Evolutionary conservation across 2,888 invertebrate genomes (phyloP).

Genomic region (Drosophila antonietae): DNA sequence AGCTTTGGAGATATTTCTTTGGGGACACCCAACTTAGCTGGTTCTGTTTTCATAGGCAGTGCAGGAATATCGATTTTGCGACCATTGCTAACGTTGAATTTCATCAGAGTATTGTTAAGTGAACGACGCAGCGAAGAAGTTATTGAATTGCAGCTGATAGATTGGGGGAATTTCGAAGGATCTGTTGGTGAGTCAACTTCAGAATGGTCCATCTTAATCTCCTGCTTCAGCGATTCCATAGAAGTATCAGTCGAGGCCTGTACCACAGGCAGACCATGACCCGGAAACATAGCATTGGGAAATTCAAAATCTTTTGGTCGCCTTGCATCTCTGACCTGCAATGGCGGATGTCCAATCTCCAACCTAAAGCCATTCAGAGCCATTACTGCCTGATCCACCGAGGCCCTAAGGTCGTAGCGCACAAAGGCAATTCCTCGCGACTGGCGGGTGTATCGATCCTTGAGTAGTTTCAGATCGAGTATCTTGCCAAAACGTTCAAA

Average conservation of each 20-base stretch:
- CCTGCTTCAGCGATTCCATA: neutral
- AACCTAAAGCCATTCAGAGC: neutral
- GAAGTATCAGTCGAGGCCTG: too few species aligned
- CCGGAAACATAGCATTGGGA: neutral
- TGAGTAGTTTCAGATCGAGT: conserved; percentile 12
- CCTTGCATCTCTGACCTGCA: conserved; percentile 3
- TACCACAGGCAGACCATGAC: too few species aligned
- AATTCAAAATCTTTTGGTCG: neutral
- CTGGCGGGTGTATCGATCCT: neutral
- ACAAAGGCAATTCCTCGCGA: conserved; percentile 32
- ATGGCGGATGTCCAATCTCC: neutral
- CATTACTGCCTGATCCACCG: conserved; percentile 20
- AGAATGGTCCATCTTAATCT: neutral
- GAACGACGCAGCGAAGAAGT: too few species aligned
- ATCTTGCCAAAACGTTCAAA: conserved; percentile 34
- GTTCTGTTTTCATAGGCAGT: neutral
- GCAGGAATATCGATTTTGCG: neutral
- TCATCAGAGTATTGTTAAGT: too few species aligned
- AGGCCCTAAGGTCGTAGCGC: neutral
- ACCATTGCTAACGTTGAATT: too few species aligned
- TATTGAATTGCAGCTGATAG: too few species aligned
- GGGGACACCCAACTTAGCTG: neutral
- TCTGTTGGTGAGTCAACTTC: too few species aligned
- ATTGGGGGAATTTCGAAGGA: too few species aligned
- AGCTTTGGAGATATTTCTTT: neutral